Percentiles rank a stretch among this genome's conserved stretches.
Conservation (phyloP, 2,113 vertebrate species). For the Pungitius pungitius region DNA sequence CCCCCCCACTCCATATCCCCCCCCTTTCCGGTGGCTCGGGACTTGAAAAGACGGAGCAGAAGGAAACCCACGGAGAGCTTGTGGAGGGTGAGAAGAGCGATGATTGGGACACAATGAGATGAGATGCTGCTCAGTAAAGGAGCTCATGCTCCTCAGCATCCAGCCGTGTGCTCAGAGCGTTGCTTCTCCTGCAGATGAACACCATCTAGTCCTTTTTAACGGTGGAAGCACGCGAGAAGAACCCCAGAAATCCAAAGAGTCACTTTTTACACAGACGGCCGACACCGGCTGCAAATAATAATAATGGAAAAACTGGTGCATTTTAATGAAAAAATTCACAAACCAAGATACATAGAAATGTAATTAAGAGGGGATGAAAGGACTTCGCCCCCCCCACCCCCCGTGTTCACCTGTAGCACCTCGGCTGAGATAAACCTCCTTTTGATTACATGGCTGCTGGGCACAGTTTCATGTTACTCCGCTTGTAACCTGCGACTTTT, state of each 20-base stretch:
- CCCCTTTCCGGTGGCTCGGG: conserved; percentile 70
- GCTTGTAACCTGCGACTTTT: conserved; percentile 48
- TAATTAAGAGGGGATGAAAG: conserved; percentile 8
- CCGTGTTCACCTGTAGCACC: conserved; percentile 6
- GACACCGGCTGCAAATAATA: background rate
- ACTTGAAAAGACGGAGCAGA: conserved; percentile 54
- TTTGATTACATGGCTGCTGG: conserved; percentile 35
- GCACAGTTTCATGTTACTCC: conserved; percentile 55
- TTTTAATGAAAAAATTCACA: background rate
- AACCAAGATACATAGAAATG: background rate
- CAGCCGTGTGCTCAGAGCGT: too few species aligned
- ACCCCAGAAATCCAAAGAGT: background rate
- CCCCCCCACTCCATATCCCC: too few species aligned
- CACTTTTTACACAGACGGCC: background rate
- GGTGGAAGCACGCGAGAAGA: background rate
- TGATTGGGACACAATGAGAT: conserved; percentile 49
- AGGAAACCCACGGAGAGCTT: conserved; percentile 30
- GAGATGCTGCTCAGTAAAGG: too few species aligned
- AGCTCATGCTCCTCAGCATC: too few species aligned
- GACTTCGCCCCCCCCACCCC: fast-evolving
- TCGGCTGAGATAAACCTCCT: conserved; percentile 51
- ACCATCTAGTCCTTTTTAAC: background rate
- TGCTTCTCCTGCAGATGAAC: background rate
- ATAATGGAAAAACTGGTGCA: background rate
- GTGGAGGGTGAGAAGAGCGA: conserved; percentile 37